Percentiles rank a stretch among this genome's conserved stretches.
These are phyloP conservation scores for Brienomyrus longianalis DNA, from an alignment of 2,113 vertebrate species.

Conservation along the genomic window DNA sequence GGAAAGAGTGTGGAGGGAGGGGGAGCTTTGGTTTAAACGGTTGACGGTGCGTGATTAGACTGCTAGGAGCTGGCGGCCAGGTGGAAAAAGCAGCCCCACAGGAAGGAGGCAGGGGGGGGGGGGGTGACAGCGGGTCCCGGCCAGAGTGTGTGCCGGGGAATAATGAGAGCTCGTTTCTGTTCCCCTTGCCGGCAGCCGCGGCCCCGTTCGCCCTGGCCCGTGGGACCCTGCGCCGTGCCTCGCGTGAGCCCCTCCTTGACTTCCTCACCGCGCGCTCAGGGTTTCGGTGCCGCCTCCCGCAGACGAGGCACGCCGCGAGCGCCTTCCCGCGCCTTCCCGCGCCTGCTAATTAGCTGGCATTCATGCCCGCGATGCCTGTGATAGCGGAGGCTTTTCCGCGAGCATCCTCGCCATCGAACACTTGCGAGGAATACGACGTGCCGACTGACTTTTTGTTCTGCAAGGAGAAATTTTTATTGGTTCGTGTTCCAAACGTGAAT, in stretches of 20 bases:
- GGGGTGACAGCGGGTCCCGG: not conserved
- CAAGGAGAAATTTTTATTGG: not conserved
- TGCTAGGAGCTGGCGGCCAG: not conserved
- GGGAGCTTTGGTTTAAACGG: not conserved
- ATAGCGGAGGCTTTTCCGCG: not conserved
- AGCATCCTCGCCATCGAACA: not conserved
- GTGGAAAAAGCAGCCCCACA: not conserved
- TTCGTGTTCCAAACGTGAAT: not conserved
- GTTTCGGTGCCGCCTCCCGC: not conserved
- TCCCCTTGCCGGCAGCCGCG: not conserved
- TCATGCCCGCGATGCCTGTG: not conserved
- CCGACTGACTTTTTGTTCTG: not conserved
- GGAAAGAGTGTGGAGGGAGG: not conserved
- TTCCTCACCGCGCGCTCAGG: not conserved
- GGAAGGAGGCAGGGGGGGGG: not conserved
- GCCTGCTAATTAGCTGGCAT: not conserved
- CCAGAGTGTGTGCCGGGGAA: not conserved
- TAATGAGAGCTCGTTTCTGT: constrained; percentile 13
- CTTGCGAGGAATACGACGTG: not conserved
- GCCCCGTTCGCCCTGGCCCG: not conserved
- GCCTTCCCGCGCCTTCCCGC: not conserved
- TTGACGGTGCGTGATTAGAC: not conserved
- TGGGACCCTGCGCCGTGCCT: not conserved
- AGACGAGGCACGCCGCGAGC: not conserved
- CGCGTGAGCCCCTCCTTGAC: not conserved